A percentile compares a stretch with the other conserved stretches of the same genome.
These are phyloP conservation scores for Drosophila diplacantha DNA, from an alignment of 2,888 invertebrate genomes.

Conservation along the genomic window DNA sequence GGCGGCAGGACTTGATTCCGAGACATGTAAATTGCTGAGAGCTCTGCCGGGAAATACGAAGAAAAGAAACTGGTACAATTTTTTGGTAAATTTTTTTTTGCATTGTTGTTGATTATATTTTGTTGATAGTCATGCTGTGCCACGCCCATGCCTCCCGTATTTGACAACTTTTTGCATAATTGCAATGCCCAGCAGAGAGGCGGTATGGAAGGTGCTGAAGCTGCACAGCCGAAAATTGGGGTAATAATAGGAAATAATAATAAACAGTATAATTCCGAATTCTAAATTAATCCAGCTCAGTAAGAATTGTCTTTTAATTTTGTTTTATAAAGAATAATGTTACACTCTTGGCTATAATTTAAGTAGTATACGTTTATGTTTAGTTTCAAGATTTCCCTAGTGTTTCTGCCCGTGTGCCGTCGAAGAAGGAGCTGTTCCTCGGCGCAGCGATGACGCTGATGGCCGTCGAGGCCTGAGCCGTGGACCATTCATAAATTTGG, in stretches of 20 bases:
- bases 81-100: slow-evolving; percentile 43
- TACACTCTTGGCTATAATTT: too few relatives aligned
- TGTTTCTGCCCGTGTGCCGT: background rate
- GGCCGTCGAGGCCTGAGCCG: slow-evolving; percentile 30
- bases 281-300: too few relatives aligned
- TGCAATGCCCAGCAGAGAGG: slow-evolving; percentile 37
- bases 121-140: slow-evolving; percentile 59
- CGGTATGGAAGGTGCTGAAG: background rate
- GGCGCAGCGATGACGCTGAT: background rate
- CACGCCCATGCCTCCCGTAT: slow-evolving; percentile 50
- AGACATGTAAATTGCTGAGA: slow-evolving; percentile 74
- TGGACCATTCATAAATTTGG: slow-evolving; percentile 63
- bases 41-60: slow-evolving; percentile 24
- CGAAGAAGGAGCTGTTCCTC: background rate
- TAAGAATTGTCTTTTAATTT: too few relatives aligned
- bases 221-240: background rate
- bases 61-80: slow-evolving; percentile 63
- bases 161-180: slow-evolving; percentile 71
- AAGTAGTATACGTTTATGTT: background rate
- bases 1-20: slow-evolving; percentile 36
- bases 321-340: background rate
- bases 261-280: too few relatives aligned
- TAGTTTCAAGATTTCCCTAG: background rate
- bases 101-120: slow-evolving; percentile 58
- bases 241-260: too few relatives aligned